Evolutionary conservation across 2,888 invertebrate species (phyloP).

Genomic region (Eupithecia pulchellata): DNA sequence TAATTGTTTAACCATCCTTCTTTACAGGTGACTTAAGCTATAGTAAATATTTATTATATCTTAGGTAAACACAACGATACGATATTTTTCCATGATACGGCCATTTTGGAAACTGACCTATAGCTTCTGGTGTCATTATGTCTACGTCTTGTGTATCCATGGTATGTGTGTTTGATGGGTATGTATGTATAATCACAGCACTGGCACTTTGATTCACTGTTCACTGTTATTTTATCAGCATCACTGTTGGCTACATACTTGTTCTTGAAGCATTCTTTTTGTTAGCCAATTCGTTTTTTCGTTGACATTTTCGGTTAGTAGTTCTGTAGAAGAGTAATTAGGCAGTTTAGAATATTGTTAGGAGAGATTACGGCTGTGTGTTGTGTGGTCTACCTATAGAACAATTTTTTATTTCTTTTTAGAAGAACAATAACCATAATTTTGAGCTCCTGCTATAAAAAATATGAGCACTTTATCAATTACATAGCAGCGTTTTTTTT

Average conservation of each 20-base stretch:
- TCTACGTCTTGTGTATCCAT: conserved; percentile 74
- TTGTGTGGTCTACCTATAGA: not conserved
- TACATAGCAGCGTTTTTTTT: too few species aligned
- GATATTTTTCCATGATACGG: not conserved
- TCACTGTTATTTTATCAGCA: conserved; percentile 28
- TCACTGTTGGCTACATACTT: conserved; percentile 22
- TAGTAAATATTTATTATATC: not conserved
- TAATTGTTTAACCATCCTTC: not conserved
- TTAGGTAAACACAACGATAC: not conserved
- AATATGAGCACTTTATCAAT: not conserved
- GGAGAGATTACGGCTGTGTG: not conserved
- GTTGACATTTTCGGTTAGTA: conserved; percentile 10
- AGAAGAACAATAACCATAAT: too few species aligned
- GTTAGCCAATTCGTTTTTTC: conserved; percentile 21
- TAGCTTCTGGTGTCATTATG: conserved; percentile 74
- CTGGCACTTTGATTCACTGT: conserved; percentile 31
- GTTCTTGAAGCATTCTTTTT: conserved; percentile 28
- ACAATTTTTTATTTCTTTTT: not conserved
- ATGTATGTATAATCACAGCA: conserved; percentile 37
- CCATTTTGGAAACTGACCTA: conserved; percentile 70
- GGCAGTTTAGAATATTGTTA: not conserved
- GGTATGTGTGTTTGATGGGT: conserved; percentile 55
- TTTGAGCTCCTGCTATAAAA: not conserved
- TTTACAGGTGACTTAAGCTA: not conserved
- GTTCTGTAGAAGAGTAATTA: conserved; percentile 2